Conservation (phyloP, 2,113 vertebrate species). For the Syngnathus floridae region DNA sequence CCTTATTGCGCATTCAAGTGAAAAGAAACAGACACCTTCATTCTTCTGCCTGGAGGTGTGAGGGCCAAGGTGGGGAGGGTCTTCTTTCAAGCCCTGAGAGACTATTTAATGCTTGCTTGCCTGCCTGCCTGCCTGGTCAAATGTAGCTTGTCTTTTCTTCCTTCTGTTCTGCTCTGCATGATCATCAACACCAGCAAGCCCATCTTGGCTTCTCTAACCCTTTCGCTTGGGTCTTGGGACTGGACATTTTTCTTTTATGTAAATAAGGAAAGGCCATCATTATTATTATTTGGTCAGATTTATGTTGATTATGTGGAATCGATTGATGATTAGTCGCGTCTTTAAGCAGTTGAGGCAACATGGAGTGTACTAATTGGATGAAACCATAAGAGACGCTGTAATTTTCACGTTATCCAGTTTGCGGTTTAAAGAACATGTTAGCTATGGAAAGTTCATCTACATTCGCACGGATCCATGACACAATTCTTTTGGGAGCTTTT, state of each 20-base stretch:
- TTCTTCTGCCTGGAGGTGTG: constrained; percentile 54
- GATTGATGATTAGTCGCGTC: not conserved
- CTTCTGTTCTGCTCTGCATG: constrained; percentile 52
- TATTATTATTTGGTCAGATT: not conserved
- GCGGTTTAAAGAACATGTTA: not conserved
- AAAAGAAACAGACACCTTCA: not conserved
- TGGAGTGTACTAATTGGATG: not conserved
- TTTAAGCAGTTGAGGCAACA: not conserved
- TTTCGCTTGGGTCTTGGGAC: constrained; percentile 40
- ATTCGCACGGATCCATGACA: not conserved
- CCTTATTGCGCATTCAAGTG: constrained; percentile 1
- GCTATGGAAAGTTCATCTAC: not conserved
- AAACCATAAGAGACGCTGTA: not conserved
- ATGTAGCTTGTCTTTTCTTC: constrained; percentile 35
- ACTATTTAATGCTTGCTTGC: constrained; percentile 47
- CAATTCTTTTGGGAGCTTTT: not conserved
- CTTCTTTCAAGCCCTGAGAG: constrained; percentile 53
- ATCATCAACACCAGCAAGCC: constrained; percentile 44
- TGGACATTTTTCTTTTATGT: constrained; percentile 21
- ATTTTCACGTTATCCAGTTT: not conserved
- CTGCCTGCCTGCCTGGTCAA: constrained; percentile 47
- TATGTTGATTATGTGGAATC: not conserved
- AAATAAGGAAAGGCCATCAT: not conserved
- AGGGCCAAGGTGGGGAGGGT: constrained; percentile 45
- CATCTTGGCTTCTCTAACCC: constrained; percentile 39